These are phyloP conservation scores for Anser cygnoides DNA, from an alignment of 2,113 vertebrate genomes.

Conservation along the genomic window DNA sequence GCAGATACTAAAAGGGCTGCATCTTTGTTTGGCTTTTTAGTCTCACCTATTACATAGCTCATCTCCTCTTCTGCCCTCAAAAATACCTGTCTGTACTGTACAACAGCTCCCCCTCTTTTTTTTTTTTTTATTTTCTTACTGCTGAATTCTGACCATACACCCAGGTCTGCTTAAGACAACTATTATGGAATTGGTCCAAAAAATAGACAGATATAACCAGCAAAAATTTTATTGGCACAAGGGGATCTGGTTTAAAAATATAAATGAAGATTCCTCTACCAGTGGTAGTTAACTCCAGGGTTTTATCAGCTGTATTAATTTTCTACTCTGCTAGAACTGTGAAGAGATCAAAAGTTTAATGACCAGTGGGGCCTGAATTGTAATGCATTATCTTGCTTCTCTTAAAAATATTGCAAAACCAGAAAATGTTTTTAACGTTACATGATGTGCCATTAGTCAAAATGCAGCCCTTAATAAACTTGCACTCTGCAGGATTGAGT, in stretches of 20 bases:
- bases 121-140: not conserved
- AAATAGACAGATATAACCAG: not conserved
- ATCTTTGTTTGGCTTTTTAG: not conserved
- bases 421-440: not conserved
- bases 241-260: not conserved
- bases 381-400: not conserved
- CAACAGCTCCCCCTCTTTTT: no score
- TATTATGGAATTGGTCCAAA: not conserved
- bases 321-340: not conserved
- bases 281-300: not conserved
- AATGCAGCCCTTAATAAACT: not conserved
- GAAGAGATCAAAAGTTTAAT: constrained; percentile 22
- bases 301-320: not conserved
- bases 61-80: not conserved
- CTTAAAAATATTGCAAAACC: constrained; percentile 15
- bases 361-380: not conserved
- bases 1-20: not conserved
- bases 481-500: not conserved
- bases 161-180: not conserved
- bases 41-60: not conserved
- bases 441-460: not conserved
- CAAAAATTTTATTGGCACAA: not conserved
- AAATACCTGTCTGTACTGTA: not conserved
- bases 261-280: not conserved
- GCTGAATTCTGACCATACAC: not conserved